Evolutionary conservation across 1,140 invertebrate genomes (phyloP), one percentile per base, ranked within the genome.

Genomic region (Drosophila lacteicornis): DNA sequence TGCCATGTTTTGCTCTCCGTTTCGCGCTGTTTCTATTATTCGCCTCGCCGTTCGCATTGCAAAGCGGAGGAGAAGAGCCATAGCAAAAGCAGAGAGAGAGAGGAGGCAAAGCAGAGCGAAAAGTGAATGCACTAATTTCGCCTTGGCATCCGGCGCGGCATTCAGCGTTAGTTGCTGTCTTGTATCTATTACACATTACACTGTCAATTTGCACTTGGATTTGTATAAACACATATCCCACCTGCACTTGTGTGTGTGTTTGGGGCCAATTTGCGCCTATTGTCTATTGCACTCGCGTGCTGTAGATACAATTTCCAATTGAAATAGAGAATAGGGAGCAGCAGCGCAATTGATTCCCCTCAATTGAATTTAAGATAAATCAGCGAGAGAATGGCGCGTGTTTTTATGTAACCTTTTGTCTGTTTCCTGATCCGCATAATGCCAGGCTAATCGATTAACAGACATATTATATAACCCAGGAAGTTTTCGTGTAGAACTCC

Each of bases 91-190:
- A 56, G 13, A 22, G 19, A 56, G 13, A 22, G 19, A 56, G 53
- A 25, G 53, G 36, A 62, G 49, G 58, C 49, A 70, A 70, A 74
- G 82, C 80, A 61, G 75, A 83, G 76, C 82, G 77, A 91, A 87
- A 91, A 91, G 87, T 91, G 87, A 91, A 91, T 91, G 87, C 87
- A 91, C 87, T 91, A 91, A 91, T 91, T 91, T 91, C 78, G 83
- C 87, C 87, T 91, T 91, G 87, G 87, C 87, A 91, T 83, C 87
- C 87, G 80, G 76, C 76, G 60, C 68, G 71, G 83, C 84, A 80
- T 88, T 87, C 77, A 77, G 38, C 30, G 81, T 61, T 42, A 62
- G 51, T 59, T 81, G 65, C 55, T 80, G 70, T 65, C 60, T 70
- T 73, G 73, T 78, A 66, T 86, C 82, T 82, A 86, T 85, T 84